These are phyloP conservation scores for Tenthredo distinguenda DNA, from an alignment of 2,888 invertebrate genomes.

Conservation along the genomic window DNA sequence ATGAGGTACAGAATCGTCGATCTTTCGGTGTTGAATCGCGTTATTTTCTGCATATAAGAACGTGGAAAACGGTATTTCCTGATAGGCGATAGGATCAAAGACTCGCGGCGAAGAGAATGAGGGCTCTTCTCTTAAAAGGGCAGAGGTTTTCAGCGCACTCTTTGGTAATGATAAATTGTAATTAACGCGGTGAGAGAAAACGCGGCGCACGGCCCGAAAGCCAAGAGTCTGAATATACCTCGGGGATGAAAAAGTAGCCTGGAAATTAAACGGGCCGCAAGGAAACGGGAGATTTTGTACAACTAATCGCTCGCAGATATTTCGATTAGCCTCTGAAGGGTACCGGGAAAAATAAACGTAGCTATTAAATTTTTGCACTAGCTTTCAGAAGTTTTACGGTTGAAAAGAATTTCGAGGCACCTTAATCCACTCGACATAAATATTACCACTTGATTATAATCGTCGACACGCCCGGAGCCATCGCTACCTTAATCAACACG, in stretches of 20 bases:
- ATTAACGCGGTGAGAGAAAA: background rate
- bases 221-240: background rate
- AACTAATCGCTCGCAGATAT: background rate
- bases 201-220: background rate
- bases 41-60: background rate
- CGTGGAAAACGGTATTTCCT: background rate
- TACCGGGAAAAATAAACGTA: background rate
- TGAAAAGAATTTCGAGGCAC: too few species aligned
- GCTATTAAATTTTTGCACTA: background rate
- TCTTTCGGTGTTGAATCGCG: background rate
- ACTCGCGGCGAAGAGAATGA: background rate
- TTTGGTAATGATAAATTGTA: slow-evolving; percentile 28
- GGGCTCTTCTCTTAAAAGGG: background rate
- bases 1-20: background rate
- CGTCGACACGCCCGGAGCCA: background rate
- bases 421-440: background rate
- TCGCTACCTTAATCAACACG: slow-evolving; percentile 20
- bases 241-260: background rate
- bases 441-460: background rate
- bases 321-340: background rate
- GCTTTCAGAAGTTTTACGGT: background rate
- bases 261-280: background rate
- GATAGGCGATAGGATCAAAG: slow-evolving; percentile 25
- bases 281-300: background rate
- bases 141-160: background rate